Percentiles rank a stretch among this genome's conserved stretches.
These are phyloP conservation scores for Gambusia yucatana DNA, from an alignment of 2,797 vertebrate species.

Conservation along the genomic window DNA sequence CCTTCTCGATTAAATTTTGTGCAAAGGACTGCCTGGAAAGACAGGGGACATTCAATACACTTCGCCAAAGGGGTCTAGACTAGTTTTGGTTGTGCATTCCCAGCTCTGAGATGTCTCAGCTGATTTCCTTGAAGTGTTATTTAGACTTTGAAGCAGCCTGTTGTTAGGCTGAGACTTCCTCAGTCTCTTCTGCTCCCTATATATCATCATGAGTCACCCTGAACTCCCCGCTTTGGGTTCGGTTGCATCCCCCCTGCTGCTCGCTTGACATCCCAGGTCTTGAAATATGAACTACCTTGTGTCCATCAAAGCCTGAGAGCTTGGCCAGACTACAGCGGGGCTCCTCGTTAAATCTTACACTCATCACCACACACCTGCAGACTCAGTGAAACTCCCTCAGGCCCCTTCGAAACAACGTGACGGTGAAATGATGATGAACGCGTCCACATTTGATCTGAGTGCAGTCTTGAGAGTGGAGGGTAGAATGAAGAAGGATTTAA, in stretches of 20 bases:
- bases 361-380: conserved; percentile 59
- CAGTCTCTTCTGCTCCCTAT: conserved; percentile 18
- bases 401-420: conserved; percentile 16
- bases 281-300: conserved; percentile 73
- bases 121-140: conserved; percentile 21
- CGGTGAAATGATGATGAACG: conserved; percentile 40
- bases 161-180: conserved; percentile 33
- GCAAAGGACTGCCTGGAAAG: conserved; percentile 13
- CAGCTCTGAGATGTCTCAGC: conserved; percentile 10
- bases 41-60: conserved; percentile 15
- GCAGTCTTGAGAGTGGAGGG: conserved; percentile 12
- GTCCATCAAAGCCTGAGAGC: conserved; percentile 49
- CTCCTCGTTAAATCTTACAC: conserved; percentile 44
- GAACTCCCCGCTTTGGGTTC: conserved; percentile 30
- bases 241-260: conserved; percentile 37
- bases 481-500: conserved; percentile 12
- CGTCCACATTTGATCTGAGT: conserved; percentile 31
- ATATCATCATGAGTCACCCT: conserved; percentile 24
- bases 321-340: conserved; percentile 17
- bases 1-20: background rate
- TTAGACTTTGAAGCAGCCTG: conserved; percentile 7
- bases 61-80: conserved; percentile 15
- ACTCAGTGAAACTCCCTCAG: conserved; percentile 32
- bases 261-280: conserved; percentile 63
- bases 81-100: conserved; percentile 9